Conservation (phyloP, 35 echinoderm and acorn worm species). For the Ophioderma brevispina region DNA sequence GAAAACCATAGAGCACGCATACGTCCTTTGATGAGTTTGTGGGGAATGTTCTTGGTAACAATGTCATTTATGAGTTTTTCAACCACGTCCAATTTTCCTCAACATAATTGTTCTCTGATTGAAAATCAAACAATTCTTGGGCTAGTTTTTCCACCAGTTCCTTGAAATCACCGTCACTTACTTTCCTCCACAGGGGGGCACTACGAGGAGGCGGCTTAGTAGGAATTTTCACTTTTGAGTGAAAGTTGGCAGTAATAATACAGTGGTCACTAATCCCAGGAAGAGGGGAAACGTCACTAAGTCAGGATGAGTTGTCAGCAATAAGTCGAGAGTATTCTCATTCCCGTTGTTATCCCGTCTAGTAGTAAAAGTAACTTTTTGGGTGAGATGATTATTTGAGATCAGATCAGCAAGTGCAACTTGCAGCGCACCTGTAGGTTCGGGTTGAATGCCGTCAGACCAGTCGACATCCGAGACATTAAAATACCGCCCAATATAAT, state of each 20-base stretch:
- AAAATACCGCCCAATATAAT: background rate
- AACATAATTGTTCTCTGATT: constrained; percentile 18
- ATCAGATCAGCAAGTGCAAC: background rate
- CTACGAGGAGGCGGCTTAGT: constrained; percentile 15
- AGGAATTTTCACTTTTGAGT: background rate
- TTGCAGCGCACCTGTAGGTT: background rate
- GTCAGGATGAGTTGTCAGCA: background rate
- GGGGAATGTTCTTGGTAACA: background rate
- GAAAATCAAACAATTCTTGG: constrained; percentile 6
- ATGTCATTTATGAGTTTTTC: constrained; percentile 4
- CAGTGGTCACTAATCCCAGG: constrained; percentile 46
- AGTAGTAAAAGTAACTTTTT: background rate
- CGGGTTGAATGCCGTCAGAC: background rate
- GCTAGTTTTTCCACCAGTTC: background rate
- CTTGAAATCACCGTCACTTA: constrained; percentile 11
- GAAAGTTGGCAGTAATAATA: constrained; percentile 14
- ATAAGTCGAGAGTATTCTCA: background rate
- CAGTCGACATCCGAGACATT: background rate
- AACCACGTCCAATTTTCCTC: constrained; percentile 48
- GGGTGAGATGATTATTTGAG: background rate
- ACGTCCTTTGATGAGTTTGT: background rate
- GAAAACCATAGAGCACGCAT: background rate
- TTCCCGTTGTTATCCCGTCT: background rate
- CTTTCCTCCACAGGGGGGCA: constrained; percentile 31
- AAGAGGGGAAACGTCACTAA: constrained; percentile 9